Conservation (phyloP, 2,113 vertebrate species). For the Upupa epops region DNA sequence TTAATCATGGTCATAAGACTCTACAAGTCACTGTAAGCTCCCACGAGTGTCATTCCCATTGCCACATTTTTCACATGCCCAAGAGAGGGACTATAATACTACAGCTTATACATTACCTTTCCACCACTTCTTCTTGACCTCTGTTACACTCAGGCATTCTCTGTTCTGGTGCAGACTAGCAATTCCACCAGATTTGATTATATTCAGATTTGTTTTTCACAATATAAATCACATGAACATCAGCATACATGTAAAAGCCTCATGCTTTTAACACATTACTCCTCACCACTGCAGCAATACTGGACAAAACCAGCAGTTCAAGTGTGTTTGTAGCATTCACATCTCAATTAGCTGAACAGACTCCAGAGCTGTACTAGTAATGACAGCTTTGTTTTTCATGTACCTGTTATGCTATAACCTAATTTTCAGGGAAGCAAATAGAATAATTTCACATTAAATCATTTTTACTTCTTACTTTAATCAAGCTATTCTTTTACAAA, state of each 20-base stretch:
- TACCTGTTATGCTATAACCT: neutral
- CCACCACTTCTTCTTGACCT: neutral
- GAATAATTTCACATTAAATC: conserved; percentile 18
- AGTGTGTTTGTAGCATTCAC: neutral
- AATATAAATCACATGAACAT: neutral
- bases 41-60: neutral
- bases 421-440: conserved; percentile 41
- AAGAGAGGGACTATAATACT: neutral
- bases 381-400: no score
- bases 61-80: neutral
- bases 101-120: neutral
- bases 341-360: neutral
- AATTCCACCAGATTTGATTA: neutral
- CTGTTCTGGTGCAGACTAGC: neutral
- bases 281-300: neutral
- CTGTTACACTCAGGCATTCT: neutral
- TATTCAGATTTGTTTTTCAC: neutral
- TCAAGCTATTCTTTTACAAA: conserved; percentile 4
- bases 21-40: neutral
- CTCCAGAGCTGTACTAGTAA: neutral
- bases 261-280: neutral
- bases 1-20: neutral
- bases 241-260: neutral
- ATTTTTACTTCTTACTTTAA: conserved; percentile 36
- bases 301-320: neutral